A percentile compares a stretch with the other conserved stretches of the same genome.
These are phyloP conservation scores for Lomographa bimaculata DNA, from an alignment of 2,888 invertebrate genomes.

Conservation along the genomic window DNA sequence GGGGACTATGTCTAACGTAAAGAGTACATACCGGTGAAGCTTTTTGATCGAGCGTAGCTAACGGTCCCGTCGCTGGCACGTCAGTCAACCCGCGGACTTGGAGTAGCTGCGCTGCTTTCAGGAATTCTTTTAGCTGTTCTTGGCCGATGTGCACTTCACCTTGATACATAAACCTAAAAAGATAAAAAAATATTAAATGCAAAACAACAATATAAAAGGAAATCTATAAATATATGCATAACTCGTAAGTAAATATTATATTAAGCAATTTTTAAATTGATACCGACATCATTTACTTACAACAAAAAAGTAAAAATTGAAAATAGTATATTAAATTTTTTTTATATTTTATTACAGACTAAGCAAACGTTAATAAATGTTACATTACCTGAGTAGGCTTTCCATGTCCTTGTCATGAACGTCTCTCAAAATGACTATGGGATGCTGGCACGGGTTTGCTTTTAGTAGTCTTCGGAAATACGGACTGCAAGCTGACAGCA, in stretches of 20 bases:
- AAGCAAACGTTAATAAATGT: too few relatives aligned
- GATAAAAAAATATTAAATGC: too few relatives aligned
- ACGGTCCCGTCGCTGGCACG: constrained; percentile 84
- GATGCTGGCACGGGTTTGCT: constrained; percentile 95
- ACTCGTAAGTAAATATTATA: too few relatives aligned
- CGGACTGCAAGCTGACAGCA: constrained; percentile 96
- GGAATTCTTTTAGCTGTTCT: constrained; percentile 92
- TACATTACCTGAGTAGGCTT: constrained; percentile 90
- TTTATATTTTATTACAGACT: too few relatives aligned
- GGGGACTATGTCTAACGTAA: constrained; percentile 12
- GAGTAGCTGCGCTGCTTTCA: constrained; percentile 93
- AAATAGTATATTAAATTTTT: too few relatives aligned
- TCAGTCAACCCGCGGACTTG: constrained; percentile 94
- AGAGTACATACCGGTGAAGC: constrained; percentile 86
- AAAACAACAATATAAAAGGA: too few relatives aligned
- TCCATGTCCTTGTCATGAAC: constrained; percentile 94
- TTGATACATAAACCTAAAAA: constrained; percentile 93
- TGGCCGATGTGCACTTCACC: constrained; percentile 95
- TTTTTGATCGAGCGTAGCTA: constrained; percentile 84
- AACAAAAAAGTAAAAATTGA: too few relatives aligned
- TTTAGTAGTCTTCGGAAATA: constrained; percentile 94
- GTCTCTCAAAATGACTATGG: constrained; percentile 93
- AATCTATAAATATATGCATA: too few relatives aligned
- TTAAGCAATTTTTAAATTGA: too few relatives aligned
- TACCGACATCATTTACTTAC: too few relatives aligned